Base-by-base conservation (phyloP, 2,113 vertebrate species). In the Hydrolagus affinis region DNA sequence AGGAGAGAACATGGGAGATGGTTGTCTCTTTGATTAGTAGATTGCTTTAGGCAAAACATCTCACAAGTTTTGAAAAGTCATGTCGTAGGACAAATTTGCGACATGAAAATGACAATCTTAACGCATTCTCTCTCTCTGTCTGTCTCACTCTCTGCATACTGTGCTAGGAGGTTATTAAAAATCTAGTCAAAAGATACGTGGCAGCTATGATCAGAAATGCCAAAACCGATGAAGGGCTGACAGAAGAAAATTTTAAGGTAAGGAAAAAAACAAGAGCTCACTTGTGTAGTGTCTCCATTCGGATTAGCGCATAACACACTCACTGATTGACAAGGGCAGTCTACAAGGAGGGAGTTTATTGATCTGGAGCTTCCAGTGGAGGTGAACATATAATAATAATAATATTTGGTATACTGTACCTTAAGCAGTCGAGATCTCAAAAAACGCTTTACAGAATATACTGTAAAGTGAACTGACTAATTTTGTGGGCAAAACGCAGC, bases 231-330 rank as follows among this genome's bases (percentile, higher is more conserved):
- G 97, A 98, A 88, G 97, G 97, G 0, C 92, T 98, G 88, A 98
- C 97, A 0, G 97, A 98, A 91, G 97, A 98, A 89, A 98, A 98
- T 87, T 98, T 98, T 85, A 98, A 98, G 96, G 97, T 98, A 90
- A 90, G 12, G n/a, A 73, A n/a, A 19, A 44, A 73, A 73, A 12
- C 11, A 10, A 23, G 70, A 21, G 25, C 25, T 71, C n/a, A n/a
- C 6, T 73, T 73, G n/a, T 73, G n/a, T 83, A 6, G 44, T 44
- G 44, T 44, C 44, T 44, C 44, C 44, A 44, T 44, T 44, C 6
- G 44, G 44, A 44, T 6, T 1, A 44, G 44, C 6, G 44, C 2
- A 44, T 44, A 44, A 44, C 44, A 44, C 6, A 6, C 44, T 44
- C 44, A 44, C 44, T 44, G 44, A 44, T 44, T 44, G 44, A 44